A percentile compares a stretch with the other conserved stretches of the same genome.
These are phyloP conservation scores for Gracilinanus agilis DNA, from an alignment of 2,113 vertebrate species.

Conservation along the genomic window DNA sequence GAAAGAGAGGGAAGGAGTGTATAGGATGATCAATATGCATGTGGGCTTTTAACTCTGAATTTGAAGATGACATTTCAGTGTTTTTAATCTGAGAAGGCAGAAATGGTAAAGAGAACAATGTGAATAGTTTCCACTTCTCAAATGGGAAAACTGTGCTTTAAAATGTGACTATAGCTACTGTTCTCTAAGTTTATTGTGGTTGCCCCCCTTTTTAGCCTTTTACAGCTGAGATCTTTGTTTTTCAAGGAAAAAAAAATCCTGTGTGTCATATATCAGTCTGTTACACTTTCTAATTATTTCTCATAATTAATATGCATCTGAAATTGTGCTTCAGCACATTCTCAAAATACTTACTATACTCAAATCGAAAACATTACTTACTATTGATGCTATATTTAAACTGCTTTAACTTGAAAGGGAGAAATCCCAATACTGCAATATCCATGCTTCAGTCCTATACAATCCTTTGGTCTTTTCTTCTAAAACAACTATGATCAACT, in stretches of 20 bases:
- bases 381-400: not conserved
- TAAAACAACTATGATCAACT: conserved; percentile 16
- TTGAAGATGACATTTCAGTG: not conserved
- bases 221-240: not conserved
- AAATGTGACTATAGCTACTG: not conserved
- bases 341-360: not conserved
- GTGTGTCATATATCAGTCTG: not conserved
- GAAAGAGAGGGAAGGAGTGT: not conserved
- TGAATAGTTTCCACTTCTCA: not conserved
- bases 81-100: conserved; percentile 14
- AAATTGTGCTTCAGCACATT: not conserved
- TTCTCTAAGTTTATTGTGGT: not conserved
- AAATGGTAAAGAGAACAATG: not conserved
- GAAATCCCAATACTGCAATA: conserved; percentile 10
- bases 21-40: not conserved
- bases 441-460: not conserved
- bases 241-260: not conserved
- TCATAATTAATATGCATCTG: not conserved
- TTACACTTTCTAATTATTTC: not conserved
- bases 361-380: conserved; percentile 4
- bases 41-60: not conserved
- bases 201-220: not conserved
- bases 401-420: not conserved
- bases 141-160: conserved; percentile 25
- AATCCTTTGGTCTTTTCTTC: not conserved